Conservation (phyloP, 2,888 invertebrate genomes). For the Dermolepida albohirtum region DNA sequence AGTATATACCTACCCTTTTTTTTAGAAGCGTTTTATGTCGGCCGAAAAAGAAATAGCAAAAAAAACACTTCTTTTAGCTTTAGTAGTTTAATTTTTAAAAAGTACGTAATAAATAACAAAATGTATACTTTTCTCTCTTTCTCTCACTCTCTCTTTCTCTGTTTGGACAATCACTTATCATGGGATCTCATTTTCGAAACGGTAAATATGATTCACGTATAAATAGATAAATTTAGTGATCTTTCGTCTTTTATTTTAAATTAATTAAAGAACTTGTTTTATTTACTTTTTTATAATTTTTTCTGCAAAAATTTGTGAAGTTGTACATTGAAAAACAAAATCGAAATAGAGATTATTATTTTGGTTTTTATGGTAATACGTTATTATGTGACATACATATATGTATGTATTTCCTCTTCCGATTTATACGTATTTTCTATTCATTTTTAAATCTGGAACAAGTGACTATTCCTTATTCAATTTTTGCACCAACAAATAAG, state of each 20-base stretch:
- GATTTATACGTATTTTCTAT: no score
- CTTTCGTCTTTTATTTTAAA: constrained; percentile 15
- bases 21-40: constrained; percentile 17
- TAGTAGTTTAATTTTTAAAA: constrained; percentile 27
- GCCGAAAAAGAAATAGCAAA: background rate
- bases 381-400: no score
- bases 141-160: constrained; percentile 9
- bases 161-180: constrained; percentile 31
- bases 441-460: no score
- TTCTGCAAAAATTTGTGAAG: no score
- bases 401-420: no score
- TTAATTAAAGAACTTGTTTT: no score
- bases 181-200: constrained; percentile 19
- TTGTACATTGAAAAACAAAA: background rate
- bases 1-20: constrained; percentile 9
- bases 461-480: no score
- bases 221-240: constrained; percentile 12
- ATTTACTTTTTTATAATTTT: no score
- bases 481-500: no score
- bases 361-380: no score
- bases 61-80: constrained; percentile 31
- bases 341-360: no score
- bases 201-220: constrained; percentile 25
- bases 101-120: background rate
- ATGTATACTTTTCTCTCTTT: no score